These are phyloP conservation scores for Acanthosepion esculentum DNA, from an alignment of 2,888 invertebrate species.

Conservation along the genomic window DNA sequence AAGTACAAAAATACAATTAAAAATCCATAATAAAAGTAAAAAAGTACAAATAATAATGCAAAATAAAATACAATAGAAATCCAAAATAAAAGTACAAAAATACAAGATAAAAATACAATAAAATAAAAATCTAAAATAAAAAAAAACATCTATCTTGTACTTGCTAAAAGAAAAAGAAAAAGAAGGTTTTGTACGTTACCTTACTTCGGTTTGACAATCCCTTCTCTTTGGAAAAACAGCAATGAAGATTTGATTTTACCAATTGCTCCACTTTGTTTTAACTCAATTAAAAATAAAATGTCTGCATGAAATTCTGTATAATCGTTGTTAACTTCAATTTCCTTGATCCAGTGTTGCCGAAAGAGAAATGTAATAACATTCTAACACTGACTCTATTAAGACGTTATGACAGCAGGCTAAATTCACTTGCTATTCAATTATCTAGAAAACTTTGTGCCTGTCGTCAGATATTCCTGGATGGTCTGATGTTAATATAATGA, in stretches of 20 bases:
- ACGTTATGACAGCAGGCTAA: background rate
- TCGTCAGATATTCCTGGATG: background rate
- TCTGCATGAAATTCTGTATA: background rate
- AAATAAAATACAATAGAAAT: too few relatives aligned
- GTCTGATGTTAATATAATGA: constrained; percentile 21
- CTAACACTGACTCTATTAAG: background rate
- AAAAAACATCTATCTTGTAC: too few relatives aligned
- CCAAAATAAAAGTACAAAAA: too few relatives aligned
- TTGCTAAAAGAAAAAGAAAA: background rate
- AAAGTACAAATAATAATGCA: too few relatives aligned
- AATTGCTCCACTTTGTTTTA: background rate
- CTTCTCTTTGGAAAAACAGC: background rate
- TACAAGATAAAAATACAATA: too few relatives aligned
- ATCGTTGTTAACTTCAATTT: background rate
- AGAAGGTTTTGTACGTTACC: background rate
- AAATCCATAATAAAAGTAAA: too few relatives aligned
- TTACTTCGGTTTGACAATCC: background rate
- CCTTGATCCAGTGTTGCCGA: background rate
- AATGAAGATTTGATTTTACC: background rate
- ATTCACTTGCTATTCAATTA: background rate
- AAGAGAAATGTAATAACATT: background rate
- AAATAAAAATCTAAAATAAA: too few relatives aligned
- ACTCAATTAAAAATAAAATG: background rate
- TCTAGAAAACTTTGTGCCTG: background rate
- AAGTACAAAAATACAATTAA: too few relatives aligned